These are phyloP conservation scores for Cyaniris semiargus DNA, from an alignment of 2,888 invertebrate genomes.

Conservation along the genomic window DNA sequence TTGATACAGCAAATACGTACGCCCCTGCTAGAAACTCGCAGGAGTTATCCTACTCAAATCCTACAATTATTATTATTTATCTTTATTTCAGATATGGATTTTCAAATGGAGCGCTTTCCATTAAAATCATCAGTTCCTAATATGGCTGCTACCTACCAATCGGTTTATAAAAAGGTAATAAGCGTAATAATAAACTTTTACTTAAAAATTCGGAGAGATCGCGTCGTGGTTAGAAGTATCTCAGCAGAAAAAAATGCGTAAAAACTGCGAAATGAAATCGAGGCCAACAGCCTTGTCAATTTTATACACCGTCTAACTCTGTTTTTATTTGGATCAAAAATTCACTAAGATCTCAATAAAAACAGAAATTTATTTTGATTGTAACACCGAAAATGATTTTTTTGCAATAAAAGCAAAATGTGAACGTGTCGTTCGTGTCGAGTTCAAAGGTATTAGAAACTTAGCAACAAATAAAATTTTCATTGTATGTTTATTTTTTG, in stretches of 20 bases:
- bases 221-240: background rate
- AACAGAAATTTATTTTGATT: background rate
- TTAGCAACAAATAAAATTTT: too few relatives aligned
- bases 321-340: too few relatives aligned
- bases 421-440: too few relatives aligned
- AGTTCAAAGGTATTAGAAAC: too few relatives aligned
- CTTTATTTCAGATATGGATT: constrained; percentile 45
- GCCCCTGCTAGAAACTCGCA: too few relatives aligned
- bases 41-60: too few relatives aligned
- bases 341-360: too few relatives aligned
- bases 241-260: background rate
- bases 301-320: too few relatives aligned
- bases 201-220: background rate
- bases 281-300: background rate
- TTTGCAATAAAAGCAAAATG: too few relatives aligned
- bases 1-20: too few relatives aligned
- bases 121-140: constrained; percentile 65
- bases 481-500: too few relatives aligned
- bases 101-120: constrained; percentile 70
- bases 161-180: constrained; percentile 70
- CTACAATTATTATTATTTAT: background rate
- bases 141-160: constrained; percentile 70
- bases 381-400: background rate
- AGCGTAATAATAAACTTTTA: background rate
- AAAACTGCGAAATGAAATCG: background rate